A percentile compares a stretch with the other conserved stretches of the same genome.
These are phyloP conservation scores for Ptychadena robeensis DNA, from an alignment of 2,797 vertebrate species.

Conservation along the genomic window DNA sequence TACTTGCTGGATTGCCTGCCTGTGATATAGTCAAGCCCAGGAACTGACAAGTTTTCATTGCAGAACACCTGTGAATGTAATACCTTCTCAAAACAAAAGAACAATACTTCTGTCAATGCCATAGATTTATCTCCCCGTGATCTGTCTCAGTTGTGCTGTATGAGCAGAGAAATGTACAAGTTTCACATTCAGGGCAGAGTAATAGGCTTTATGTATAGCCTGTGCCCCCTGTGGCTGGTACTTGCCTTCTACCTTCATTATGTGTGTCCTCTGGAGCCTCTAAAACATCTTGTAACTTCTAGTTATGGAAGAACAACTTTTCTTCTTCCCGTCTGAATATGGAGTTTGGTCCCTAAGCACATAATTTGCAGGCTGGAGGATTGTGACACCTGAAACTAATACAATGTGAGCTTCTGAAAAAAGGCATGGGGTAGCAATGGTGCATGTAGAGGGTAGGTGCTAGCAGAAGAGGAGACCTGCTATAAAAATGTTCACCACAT, in stretches of 20 bases:
- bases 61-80: conserved; percentile 32
- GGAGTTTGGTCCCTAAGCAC: background rate
- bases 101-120: background rate
- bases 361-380: too few relatives aligned
- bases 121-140: background rate
- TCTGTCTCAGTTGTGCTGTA: background rate
- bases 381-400: too few relatives aligned
- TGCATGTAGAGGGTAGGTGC: background rate
- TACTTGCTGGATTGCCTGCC: conserved; percentile 22
- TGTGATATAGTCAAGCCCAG: conserved; percentile 28
- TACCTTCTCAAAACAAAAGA: conserved; percentile 8
- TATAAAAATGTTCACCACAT: too few relatives aligned
- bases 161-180: background rate
- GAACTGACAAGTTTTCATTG: conserved; percentile 7
- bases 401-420: background rate
- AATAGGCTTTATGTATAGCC: background rate
- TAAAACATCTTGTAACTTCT: background rate
- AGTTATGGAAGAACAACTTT: background rate
- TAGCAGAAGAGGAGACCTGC: too few relatives aligned
- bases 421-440: background rate
- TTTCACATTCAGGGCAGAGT: background rate
- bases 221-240: background rate
- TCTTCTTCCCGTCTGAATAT: background rate
- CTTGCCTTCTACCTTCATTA: background rate
- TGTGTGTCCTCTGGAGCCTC: background rate